phyloP scores from a whole-genome alignment of 1,140 invertebrate genomes.

The Pygmarrhopalites habei region DNA sequence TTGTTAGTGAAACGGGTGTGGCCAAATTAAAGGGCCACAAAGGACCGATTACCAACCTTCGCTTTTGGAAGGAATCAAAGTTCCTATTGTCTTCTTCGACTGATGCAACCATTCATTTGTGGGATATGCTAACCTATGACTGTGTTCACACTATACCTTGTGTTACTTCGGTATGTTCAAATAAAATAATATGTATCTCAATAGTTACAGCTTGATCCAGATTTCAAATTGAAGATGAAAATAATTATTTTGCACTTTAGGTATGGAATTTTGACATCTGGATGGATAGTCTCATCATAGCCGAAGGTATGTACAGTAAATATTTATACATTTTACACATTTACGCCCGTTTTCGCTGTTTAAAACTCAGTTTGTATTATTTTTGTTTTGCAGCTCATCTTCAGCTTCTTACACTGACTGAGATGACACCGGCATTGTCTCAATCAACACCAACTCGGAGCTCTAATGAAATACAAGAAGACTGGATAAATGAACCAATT shows the following conservation, averaged over 20 bases:
- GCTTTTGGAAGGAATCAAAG: slow-evolving; percentile 65
- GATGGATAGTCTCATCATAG: slow-evolving; percentile 29
- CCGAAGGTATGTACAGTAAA: too few relatives aligned
- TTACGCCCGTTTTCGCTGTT: too few relatives aligned
- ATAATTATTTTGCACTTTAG: slow-evolving; percentile 17
- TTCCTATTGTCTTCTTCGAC: slow-evolving; percentile 83
- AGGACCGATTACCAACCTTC: slow-evolving; percentile 75
- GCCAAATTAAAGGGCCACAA: slow-evolving; percentile 88
- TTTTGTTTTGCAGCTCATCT: too few relatives aligned
- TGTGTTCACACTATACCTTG: slow-evolving; percentile 82
- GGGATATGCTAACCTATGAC: slow-evolving; percentile 89
- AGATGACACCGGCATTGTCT: background rate
- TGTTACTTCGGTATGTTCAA: slow-evolving; percentile 43
- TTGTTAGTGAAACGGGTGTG: slow-evolving; percentile 80
- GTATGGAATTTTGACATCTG: slow-evolving; percentile 33
- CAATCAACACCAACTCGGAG: background rate
- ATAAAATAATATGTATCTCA: too few relatives aligned
- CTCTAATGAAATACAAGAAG: background rate
- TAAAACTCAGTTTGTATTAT: too few relatives aligned
- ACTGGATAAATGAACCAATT: slow-evolving; percentile 25
- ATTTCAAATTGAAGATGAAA: too few relatives aligned
- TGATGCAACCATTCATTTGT: slow-evolving; percentile 94
- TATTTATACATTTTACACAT: too few relatives aligned
- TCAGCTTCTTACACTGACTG: slow-evolving; percentile 15
- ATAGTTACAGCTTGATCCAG: too few relatives aligned